Percentiles rank a stretch among this genome's conserved stretches.
Conservation (phyloP, 2,888 invertebrate genomes). For the Adelphocoris suturalis region DNA sequence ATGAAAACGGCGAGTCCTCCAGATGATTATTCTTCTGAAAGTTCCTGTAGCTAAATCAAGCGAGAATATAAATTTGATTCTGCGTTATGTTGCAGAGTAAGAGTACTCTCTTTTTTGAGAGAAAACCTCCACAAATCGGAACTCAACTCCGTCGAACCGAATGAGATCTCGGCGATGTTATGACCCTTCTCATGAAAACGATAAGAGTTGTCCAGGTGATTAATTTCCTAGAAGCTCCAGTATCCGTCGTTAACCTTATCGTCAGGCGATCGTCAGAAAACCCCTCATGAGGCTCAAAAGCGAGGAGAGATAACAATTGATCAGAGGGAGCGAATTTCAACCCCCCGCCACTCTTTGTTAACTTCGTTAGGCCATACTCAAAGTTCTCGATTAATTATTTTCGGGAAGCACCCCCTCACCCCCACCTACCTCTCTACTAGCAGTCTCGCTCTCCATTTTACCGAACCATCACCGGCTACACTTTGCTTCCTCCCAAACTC, state of each 20-base stretch:
- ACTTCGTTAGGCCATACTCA: constrained; percentile 49
- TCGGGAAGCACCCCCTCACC: constrained; percentile 21
- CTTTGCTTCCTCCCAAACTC: constrained; percentile 33
- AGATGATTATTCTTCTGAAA: no score
- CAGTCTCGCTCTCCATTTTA: background rate
- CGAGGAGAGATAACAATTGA: constrained; percentile 20
- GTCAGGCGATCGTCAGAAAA: background rate
- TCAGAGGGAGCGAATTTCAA: constrained; percentile 30
- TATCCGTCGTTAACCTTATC: constrained; percentile 10
- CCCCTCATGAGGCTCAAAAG: background rate
- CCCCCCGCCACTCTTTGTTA: background rate
- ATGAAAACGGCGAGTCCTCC: no score
- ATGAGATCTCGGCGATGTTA: no score
- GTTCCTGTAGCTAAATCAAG: no score
- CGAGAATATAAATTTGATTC: no score
- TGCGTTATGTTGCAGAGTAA: no score
- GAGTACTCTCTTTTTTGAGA: no score
- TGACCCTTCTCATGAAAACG: background rate
- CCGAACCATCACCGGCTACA: constrained; percentile 33
- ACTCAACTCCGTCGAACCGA: no score
- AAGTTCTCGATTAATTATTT: constrained; percentile 51
- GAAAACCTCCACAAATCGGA: no score
- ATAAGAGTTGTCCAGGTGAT: background rate
- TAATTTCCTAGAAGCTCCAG: background rate
- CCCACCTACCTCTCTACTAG: background rate